Percentiles rank a stretch among this genome's conserved stretches.
phyloP scores from a whole-genome alignment of 2,797 vertebrate genomes.

The Tauraco hartlaubi region DNA sequence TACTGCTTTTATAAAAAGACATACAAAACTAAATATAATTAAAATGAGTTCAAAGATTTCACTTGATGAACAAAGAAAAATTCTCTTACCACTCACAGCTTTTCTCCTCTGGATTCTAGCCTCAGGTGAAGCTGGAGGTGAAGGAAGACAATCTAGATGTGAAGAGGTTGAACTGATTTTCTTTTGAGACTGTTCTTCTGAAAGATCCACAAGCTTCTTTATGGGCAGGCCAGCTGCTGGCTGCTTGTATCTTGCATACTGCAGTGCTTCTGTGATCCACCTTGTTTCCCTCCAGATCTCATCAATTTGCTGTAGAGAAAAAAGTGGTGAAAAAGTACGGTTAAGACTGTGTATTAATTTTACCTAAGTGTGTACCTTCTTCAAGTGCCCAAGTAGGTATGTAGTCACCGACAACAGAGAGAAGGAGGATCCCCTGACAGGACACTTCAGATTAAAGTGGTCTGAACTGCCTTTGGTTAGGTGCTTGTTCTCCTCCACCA shows the following conservation, averaged over 20 bases:
- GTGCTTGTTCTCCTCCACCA: not conserved
- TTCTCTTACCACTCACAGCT: conserved; percentile 86
- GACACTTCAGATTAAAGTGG: not conserved
- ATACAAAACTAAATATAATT: not conserved
- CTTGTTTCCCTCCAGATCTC: conserved; percentile 90
- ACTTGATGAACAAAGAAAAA: not conserved
- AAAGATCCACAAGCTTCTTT: conserved; percentile 84
- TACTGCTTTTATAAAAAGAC: not conserved
- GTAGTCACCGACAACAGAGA: not conserved
- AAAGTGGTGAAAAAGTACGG: not conserved
- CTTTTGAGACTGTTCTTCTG: conserved; percentile 81
- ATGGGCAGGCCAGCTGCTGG: conserved; percentile 87
- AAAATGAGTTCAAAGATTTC: not conserved
- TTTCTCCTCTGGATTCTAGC: conserved; percentile 86
- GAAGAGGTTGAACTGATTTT: conserved; percentile 94
- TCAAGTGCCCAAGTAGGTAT: not conserved
- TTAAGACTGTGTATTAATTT: not conserved
- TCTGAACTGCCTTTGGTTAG: not conserved
- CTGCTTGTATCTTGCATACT: conserved; percentile 94
- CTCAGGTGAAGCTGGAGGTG: conserved; percentile 91
- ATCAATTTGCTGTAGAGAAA: conserved; percentile 85
- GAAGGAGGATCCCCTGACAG: not conserved
- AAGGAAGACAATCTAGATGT: conserved; percentile 91
- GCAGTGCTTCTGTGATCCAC: conserved; percentile 95
- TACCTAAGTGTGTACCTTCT: not conserved